These are phyloP conservation scores for Gadopsis bispinosus DNA, from an alignment of 2,797 vertebrate genomes.

Conservation along the genomic window DNA sequence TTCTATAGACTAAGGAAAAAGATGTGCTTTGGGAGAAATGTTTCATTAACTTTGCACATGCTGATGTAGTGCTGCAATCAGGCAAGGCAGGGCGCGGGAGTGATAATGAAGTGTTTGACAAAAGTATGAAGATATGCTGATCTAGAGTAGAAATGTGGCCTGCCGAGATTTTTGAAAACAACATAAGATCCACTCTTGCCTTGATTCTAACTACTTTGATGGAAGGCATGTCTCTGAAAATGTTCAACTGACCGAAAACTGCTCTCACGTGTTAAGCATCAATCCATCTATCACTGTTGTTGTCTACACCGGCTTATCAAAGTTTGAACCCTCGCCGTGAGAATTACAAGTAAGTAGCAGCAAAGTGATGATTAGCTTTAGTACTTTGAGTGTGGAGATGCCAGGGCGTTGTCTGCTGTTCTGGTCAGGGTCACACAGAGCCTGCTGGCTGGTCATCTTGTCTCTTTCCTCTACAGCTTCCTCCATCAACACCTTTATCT, in stretches of 20 bases:
- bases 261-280: conserved; percentile 20
- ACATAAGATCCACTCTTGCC: conserved; percentile 9
- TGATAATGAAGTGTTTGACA: conserved; percentile 25
- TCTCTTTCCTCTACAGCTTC: conserved; percentile 52
- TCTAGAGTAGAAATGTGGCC: background rate
- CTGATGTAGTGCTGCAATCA: conserved; percentile 47
- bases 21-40: conserved; percentile 18
- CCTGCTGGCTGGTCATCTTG: conserved; percentile 75
- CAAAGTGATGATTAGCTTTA: conserved; percentile 9
- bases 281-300: background rate
- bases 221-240: conserved; percentile 6
- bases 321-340: background rate
- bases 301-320: background rate
- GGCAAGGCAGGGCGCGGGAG: background rate
- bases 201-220: conserved; percentile 33
- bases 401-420: conserved; percentile 33
- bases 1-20: background rate
- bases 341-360: background rate
- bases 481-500: conserved; percentile 60
- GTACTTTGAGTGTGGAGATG: conserved; percentile 83
- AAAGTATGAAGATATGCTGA: background rate
- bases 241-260: conserved; percentile 7
- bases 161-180: conserved; percentile 3
- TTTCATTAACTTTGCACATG: conserved; percentile 18
- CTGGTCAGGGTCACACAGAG: conserved; percentile 61